Percentiles rank a stretch among this genome's conserved stretches.
Conservation (phyloP, 2,113 vertebrate genomes). For the rabbit (Oryctolagus cuniculus) region DNA sequence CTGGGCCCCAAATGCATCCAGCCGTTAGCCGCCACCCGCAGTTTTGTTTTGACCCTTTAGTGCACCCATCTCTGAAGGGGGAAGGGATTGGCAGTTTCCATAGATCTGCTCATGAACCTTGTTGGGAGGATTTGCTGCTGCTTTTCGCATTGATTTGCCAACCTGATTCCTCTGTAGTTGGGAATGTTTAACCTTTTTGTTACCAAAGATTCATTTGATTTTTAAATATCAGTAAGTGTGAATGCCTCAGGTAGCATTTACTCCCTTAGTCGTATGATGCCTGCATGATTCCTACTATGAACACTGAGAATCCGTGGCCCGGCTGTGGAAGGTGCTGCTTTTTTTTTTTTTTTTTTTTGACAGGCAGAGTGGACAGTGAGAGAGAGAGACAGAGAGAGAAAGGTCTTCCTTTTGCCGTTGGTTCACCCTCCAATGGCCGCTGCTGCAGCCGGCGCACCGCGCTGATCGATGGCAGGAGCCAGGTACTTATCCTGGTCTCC, state of each 20-base stretch:
- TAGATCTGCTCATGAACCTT: neutral
- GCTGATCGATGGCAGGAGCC: too few species aligned
- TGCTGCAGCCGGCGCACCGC: too few species aligned
- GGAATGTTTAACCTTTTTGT: conserved; percentile 51
- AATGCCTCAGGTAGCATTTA: neutral
- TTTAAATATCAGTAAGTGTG: conserved; percentile 7
- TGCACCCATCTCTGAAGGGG: neutral
- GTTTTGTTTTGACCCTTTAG: neutral
- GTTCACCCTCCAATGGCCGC: too few species aligned
- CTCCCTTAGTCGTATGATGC: neutral
- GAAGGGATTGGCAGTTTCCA: neutral
- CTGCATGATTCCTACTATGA: neutral
- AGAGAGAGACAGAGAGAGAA: too few species aligned
- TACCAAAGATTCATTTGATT: conserved; percentile 45
- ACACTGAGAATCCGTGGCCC: neutral
- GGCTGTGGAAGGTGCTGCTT: neutral
- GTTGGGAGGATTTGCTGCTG: conserved; percentile 35
- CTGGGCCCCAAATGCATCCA: neutral
- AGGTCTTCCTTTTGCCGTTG: too few species aligned
- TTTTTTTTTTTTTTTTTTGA: too few species aligned
- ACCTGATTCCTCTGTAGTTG: neutral
- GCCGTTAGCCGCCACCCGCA: neutral
- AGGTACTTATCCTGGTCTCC: too few species aligned
- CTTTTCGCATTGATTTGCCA: conserved; percentile 32
- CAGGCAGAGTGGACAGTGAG: too few species aligned